Evolutionary conservation across 2,888 invertebrate species (phyloP).

Genomic region (Agrochola macilenta): DNA sequence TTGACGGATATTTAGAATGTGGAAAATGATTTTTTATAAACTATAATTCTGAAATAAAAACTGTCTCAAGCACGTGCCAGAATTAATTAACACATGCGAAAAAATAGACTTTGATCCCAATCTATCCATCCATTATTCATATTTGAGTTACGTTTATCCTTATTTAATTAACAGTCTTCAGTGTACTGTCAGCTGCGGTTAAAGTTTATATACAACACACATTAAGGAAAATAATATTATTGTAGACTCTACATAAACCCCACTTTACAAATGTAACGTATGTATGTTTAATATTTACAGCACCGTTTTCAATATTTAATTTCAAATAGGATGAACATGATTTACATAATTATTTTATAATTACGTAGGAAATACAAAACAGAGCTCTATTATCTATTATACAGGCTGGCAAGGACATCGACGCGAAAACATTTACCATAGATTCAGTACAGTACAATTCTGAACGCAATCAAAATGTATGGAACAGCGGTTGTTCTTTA

Average conservation of each 20-base stretch:
- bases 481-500: no score
- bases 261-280: slow-evolving; percentile 5
- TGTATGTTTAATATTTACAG: slow-evolving; percentile 5
- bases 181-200: background rate
- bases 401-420: no score
- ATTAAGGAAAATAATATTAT: slow-evolving; percentile 34
- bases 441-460: no score
- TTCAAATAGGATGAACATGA: background rate
- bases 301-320: slow-evolving; percentile 11
- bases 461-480: no score
- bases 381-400: background rate
- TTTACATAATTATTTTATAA: background rate
- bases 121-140: background rate
- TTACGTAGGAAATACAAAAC: slow-evolving; percentile 2
- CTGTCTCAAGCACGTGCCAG: no score
- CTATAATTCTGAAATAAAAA: background rate
- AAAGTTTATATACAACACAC: background rate
- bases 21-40: background rate
- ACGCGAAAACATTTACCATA: no score
- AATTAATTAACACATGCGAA: background rate
- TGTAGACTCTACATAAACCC: background rate
- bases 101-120: slow-evolving; percentile 6
- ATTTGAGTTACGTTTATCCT: slow-evolving; percentile 16
- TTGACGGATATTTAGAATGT: background rate
- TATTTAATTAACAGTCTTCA: slow-evolving; percentile 16